Conservation (phyloP, 1,140 invertebrate genomes). For the Monochamus saltuarius region DNA sequence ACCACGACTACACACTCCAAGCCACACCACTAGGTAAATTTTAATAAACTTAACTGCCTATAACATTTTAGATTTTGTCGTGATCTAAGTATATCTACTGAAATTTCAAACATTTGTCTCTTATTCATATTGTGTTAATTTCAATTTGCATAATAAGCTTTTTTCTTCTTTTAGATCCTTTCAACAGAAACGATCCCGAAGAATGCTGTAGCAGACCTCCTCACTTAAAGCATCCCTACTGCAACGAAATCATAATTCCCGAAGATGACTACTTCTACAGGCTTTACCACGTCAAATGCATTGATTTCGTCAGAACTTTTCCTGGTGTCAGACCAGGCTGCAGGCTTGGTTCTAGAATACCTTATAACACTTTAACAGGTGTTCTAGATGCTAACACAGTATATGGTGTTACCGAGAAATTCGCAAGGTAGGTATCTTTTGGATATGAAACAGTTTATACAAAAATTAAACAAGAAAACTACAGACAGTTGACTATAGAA, state of each 20-base stretch:
- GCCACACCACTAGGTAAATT: slow-evolving; percentile 77
- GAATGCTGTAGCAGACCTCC: slow-evolving; percentile 79
- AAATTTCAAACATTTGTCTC: neutral
- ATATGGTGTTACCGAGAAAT: slow-evolving; percentile 78
- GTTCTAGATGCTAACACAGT: slow-evolving; percentile 82
- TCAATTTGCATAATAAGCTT: neutral
- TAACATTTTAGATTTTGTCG: too few relatives aligned
- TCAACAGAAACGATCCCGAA: slow-evolving; percentile 83
- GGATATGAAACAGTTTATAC: too few relatives aligned
- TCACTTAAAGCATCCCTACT: slow-evolving; percentile 84
- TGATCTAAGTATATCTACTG: too few relatives aligned
- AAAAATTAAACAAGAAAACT: too few relatives aligned
- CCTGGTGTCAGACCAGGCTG: slow-evolving; percentile 81
- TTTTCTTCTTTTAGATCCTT: slow-evolving; percentile 62
- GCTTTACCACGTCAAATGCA: slow-evolving; percentile 78
- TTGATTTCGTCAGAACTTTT: slow-evolving; percentile 86
- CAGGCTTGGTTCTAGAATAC: slow-evolving; percentile 67
- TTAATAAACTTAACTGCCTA: too few relatives aligned
- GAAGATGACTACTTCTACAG: slow-evolving; percentile 90
- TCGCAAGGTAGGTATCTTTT: slow-evolving; percentile 59
- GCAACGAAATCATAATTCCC: slow-evolving; percentile 86
- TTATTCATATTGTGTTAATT: neutral
- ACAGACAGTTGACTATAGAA: too few relatives aligned
- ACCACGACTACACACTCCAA: slow-evolving; percentile 89
- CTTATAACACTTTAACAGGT: slow-evolving; percentile 81